Base-by-base conservation (phyloP, 1,140 invertebrate genomes). In the Caenorhabditis tropicalis region DNA sequence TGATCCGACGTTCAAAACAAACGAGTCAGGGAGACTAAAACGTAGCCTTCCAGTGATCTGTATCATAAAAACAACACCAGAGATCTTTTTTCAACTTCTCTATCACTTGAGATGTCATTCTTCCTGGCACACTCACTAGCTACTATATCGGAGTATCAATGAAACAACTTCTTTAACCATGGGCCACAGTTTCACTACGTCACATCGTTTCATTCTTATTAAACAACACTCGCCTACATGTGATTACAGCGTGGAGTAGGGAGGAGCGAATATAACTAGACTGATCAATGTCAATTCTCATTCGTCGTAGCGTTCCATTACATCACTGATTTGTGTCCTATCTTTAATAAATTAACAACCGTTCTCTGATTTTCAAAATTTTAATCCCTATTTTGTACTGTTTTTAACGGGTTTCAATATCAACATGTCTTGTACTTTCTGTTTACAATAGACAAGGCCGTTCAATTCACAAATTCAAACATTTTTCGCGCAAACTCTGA, bases 181-280 rank as follows among this genome's bases (percentile, higher is more conserved):
- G 58, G n/a, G n/a, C 65, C 65, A 74, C 36, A 74, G 65, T 74
- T 74, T 74, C 65, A 43, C 36, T 24, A 24, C 65, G 65, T 74
- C 65, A 74, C 65, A 74, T 15, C 65, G 36, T 24, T 46, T 39
- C 65, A 31, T 74, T 74, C 36, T 46, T 46, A 24, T 46, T 5
- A 16, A 39, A 74, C 36, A 74, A 43, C 65, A 43, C 36, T 74
- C n/a, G 65, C 43, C 65, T 74, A 74, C 65, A 74, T 74, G 65
- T 74, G 65, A 74, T 74, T 43, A 74, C 65, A 74, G 33, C 65
- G 33, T 74, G 65, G 29, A 36, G 24, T 65, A 36, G 33, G 65
- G 65, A 24, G 65, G 65, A 46, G 65, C 65, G 36, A 43, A 24
- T 43, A 27, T 4, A 74, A 43, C 36, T 43, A 10, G 33, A 74